Conservation (phyloP, 2,797 vertebrate genomes). For the Helostoma temminkii region DNA sequence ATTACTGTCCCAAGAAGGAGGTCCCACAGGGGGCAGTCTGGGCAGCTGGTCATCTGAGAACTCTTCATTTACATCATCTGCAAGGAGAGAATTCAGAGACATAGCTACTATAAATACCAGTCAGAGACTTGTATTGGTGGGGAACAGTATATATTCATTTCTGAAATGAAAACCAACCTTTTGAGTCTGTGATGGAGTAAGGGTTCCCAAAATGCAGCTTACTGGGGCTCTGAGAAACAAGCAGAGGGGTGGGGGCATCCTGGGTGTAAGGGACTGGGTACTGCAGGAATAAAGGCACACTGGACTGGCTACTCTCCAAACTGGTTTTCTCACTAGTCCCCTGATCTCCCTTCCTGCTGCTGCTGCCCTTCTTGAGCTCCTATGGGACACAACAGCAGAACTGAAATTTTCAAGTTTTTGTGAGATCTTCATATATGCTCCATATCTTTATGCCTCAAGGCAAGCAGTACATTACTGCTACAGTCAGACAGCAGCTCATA, state of each 20-base stretch:
- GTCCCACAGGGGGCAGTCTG: conserved; percentile 89
- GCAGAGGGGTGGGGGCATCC: conserved; percentile 85
- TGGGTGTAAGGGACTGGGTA: conserved; percentile 88
- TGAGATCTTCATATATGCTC: conserved; percentile 29
- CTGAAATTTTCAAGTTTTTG: conserved; percentile 11
- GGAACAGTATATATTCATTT: background rate
- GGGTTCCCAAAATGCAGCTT: conserved; percentile 95
- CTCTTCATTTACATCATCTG: conserved; percentile 93
- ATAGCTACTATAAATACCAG: conserved; percentile 2
- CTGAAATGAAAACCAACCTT: conserved; percentile 62
- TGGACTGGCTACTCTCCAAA: conserved; percentile 76
- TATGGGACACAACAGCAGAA: conserved; percentile 60
- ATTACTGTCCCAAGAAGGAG: conserved; percentile 93
- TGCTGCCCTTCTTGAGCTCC: conserved; percentile 85
- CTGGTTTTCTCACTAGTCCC: conserved; percentile 82
- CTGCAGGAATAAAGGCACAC: conserved; percentile 84
- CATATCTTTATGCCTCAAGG: conserved; percentile 25
- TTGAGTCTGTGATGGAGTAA: conserved; percentile 81
- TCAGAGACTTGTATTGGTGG: background rate
- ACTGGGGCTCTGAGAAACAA: conserved; percentile 87
- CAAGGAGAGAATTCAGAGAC: conserved; percentile 18
- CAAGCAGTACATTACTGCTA: conserved; percentile 50
- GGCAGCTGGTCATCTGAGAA: conserved; percentile 94
- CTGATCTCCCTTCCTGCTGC: conserved; percentile 79
- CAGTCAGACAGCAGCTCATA: conserved; percentile 47